These are phyloP conservation scores for Plotosus lineatus DNA, from an alignment of 2,113 vertebrate species.

Conservation along the genomic window DNA sequence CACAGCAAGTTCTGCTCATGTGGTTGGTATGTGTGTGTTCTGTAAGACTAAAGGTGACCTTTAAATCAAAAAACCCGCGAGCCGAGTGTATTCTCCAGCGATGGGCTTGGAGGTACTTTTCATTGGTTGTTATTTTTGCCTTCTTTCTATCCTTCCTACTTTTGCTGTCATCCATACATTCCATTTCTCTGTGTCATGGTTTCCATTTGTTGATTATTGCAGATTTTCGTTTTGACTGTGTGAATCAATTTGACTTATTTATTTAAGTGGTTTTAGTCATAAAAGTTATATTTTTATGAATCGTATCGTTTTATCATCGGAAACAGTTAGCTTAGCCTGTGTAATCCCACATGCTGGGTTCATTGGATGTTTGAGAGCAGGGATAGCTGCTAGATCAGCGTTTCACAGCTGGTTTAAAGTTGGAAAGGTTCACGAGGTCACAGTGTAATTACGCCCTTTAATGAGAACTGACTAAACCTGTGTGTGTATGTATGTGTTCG, in stretches of 20 bases:
- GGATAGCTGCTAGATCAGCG: constrained; percentile 9
- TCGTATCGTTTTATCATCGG: constrained; percentile 50
- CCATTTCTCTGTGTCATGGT: constrained; percentile 63
- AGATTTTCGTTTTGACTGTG: constrained; percentile 38
- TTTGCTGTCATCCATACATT: constrained; percentile 69
- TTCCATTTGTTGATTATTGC: constrained; percentile 50
- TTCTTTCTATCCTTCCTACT: constrained; percentile 36
- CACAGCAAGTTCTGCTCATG: neutral
- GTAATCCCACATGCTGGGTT: constrained; percentile 50
- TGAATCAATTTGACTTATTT: constrained; percentile 68
- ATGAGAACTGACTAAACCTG: constrained; percentile 24
- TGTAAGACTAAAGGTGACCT: neutral
- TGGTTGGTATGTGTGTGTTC: neutral
- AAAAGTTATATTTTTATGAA: constrained; percentile 69
- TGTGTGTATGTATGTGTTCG: constrained; percentile 38
- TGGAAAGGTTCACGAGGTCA: constrained; percentile 26
- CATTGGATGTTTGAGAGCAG: constrained; percentile 20
- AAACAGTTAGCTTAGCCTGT: constrained; percentile 56
- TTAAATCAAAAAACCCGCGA: neutral
- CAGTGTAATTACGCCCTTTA: constrained; percentile 48
- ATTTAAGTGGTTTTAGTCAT: constrained; percentile 68
- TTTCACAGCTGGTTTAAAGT: constrained; percentile 12
- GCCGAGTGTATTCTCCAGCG: neutral
- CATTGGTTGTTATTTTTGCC: neutral
- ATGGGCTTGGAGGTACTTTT: neutral